Percentiles rank a stretch among this genome's conserved stretches.
phyloP scores from a whole-genome alignment of 2,797 vertebrate species.

The Melanotaenia trifasciata region DNA sequence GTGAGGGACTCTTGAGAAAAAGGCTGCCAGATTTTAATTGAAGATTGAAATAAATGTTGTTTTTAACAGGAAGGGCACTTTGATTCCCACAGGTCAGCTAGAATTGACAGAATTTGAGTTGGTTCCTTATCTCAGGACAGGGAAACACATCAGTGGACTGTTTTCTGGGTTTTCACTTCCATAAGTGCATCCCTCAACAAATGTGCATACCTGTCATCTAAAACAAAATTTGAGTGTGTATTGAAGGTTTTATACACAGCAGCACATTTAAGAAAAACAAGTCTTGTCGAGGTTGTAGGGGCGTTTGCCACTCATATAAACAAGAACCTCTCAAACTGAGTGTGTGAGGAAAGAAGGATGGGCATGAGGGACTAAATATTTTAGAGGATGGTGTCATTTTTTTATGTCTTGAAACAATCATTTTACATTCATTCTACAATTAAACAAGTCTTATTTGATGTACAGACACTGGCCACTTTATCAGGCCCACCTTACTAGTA shows the following conservation, averaged over 20 bases:
- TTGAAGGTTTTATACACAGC: not conserved
- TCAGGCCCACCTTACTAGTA: not conserved
- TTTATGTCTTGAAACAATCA: no score
- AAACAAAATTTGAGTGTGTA: not conserved
- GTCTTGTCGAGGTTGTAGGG: constrained; percentile 5
- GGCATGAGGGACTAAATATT: not conserved
- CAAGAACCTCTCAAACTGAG: not conserved
- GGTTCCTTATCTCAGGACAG: constrained; percentile 10
- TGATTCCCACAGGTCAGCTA: not conserved
- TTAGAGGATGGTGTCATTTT: no score
- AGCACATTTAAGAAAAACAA: not conserved
- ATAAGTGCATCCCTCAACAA: not conserved
- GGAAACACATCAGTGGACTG: not conserved
- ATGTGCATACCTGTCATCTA: not conserved
- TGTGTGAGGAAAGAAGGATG: not conserved
- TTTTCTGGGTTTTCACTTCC: constrained; percentile 22
- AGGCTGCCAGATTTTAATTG: constrained; percentile 40
- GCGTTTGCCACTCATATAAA: not conserved
- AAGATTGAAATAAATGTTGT: constrained; percentile 44
- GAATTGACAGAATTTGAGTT: constrained; percentile 19
- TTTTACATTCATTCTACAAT: not conserved
- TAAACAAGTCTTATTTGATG: no score
- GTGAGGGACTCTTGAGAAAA: constrained; percentile 17
- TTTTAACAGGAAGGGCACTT: constrained; percentile 17
- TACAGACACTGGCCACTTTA: not conserved